A percentile compares a stretch with the other conserved stretches of the same genome.
These are phyloP conservation scores for Pyrrhura leucotis DNA, from an alignment of 2,797 vertebrate genomes.

Conservation along the genomic window DNA sequence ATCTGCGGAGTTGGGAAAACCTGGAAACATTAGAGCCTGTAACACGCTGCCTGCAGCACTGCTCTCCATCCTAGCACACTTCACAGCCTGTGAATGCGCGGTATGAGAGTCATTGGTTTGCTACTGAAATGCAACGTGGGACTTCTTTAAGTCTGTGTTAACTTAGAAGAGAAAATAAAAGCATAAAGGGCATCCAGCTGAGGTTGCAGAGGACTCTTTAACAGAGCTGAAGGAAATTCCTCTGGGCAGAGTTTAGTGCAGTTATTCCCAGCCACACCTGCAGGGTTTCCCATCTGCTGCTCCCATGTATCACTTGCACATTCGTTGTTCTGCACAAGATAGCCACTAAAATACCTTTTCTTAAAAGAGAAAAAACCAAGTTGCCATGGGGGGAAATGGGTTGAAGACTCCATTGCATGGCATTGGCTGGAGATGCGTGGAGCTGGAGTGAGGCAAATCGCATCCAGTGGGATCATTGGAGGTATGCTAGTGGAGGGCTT, in stretches of 20 bases:
- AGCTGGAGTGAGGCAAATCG: not conserved
- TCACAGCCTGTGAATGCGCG: not conserved
- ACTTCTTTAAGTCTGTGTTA: not conserved
- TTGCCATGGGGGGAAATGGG: fast-evolving
- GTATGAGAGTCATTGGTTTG: not conserved
- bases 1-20: not conserved
- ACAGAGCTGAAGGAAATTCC: not conserved
- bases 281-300: not conserved
- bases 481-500: not conserved
- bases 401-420: fast-evolving
- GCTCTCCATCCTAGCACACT: not conserved
- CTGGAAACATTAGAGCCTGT: not conserved
- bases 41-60: not conserved
- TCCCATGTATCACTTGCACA: fast-evolving
- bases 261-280: not conserved
- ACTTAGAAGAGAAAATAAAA: not conserved
- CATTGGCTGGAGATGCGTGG: not conserved
- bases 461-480: fast-evolving
- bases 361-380: not conserved
- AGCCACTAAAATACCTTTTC: not conserved
- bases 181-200: not conserved
- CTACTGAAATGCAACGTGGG: constrained; percentile 21
- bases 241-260: not conserved
- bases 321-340: not conserved
- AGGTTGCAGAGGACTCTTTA: not conserved